phyloP scores from a whole-genome alignment of 2,113 vertebrate species.

The Eretmochelys imbricata region DNA sequence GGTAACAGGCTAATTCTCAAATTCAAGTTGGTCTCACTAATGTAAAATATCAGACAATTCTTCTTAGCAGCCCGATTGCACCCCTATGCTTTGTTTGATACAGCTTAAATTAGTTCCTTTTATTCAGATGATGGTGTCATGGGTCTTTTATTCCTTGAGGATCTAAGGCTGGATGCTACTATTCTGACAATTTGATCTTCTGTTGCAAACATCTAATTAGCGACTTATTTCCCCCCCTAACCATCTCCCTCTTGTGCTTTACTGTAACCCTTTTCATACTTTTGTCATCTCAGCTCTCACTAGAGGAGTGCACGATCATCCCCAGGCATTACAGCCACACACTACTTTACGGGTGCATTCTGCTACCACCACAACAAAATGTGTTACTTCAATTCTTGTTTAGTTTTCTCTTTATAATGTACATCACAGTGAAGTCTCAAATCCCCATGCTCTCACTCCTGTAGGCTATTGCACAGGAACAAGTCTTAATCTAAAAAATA shows the following conservation, averaged over 20 bases:
- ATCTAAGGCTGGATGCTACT: neutral
- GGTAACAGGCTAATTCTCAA: neutral
- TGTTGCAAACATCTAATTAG: neutral
- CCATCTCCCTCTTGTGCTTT: neutral
- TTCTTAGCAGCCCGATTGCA: neutral
- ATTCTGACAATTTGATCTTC: rapidly evolving
- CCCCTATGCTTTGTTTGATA: neutral
- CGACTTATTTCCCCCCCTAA: neutral
- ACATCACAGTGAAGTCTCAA: neutral
- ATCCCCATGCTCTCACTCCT: neutral
- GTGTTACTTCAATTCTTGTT: neutral
- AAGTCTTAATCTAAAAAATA: neutral
- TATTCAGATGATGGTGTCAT: neutral
- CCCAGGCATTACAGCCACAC: neutral
- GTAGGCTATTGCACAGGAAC: neutral
- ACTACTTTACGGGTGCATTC: neutral
- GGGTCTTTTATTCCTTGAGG: neutral
- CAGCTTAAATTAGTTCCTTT: neutral
- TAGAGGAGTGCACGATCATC: neutral
- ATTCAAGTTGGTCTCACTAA: neutral
- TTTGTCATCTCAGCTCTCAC: neutral
- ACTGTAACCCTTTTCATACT: rapidly evolving
- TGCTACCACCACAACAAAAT: neutral
- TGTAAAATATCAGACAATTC: neutral
- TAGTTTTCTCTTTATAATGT: neutral